Evolutionary conservation across 2,797 vertebrate genomes (phyloP).

Genomic region (Myotis vivesi): DNA sequence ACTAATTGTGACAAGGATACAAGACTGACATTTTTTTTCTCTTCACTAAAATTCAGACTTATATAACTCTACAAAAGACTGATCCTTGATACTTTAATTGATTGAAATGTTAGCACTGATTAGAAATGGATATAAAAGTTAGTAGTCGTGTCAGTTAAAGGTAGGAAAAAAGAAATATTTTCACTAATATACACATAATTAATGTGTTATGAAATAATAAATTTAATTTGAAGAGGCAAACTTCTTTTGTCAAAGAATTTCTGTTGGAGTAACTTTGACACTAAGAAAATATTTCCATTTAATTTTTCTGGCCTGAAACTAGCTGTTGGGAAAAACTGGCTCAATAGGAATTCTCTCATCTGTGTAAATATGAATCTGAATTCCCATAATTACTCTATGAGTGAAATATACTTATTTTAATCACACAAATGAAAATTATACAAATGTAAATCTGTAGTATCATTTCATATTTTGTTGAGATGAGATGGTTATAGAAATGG

Average conservation of each 20-base stretch:
- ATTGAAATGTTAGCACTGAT: conserved; percentile 1
- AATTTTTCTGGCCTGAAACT: not conserved
- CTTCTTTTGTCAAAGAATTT: not conserved
- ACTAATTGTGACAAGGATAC: conserved; percentile 20
- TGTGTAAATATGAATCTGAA: not conserved
- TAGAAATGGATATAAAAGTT: not conserved
- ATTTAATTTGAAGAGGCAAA: not conserved
- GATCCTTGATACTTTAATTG: not conserved
- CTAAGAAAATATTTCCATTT: not conserved
- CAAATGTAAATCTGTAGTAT: not conserved
- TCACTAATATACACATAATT: not conserved
- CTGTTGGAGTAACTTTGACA: not conserved
- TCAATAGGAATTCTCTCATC: not conserved
- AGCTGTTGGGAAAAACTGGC: not conserved
- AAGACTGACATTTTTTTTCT: conserved; percentile 22
- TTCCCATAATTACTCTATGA: not conserved
- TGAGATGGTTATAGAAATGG: not conserved
- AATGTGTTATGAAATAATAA: not conserved
- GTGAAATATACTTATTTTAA: not conserved
- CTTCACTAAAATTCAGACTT: conserved; percentile 24
- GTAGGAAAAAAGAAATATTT: not conserved
- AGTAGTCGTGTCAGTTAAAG: not conserved
- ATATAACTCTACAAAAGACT: not conserved
- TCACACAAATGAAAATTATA: not conserved
- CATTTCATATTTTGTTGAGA: not conserved